Evolutionary conservation across 2,888 invertebrate genomes (phyloP), one percentile per base, ranked within the genome.

Genomic region (Caenorhabditis imperialis): DNA sequence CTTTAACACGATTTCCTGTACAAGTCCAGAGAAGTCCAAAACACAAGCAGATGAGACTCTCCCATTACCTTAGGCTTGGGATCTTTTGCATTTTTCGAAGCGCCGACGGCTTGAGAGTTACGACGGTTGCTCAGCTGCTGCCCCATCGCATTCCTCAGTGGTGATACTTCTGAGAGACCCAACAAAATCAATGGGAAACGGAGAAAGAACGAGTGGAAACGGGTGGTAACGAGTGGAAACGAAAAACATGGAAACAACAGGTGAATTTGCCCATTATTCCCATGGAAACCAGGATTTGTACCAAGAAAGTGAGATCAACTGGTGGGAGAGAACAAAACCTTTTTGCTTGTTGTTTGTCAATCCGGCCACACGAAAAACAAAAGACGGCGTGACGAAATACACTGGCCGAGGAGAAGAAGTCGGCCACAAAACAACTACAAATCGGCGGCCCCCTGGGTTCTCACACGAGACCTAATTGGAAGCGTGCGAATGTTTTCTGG

Each of bases 101-200:
- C 71, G 51, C 63, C 70, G 12, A 61, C 73, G 35, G 73, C 50
- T 63, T 72, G 69, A 40, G 75, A 67, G 54, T 72, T 71, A 54
- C 78, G 62, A 54, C 75, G 65, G 51, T 72, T 73, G 70, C 78
- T 78, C 69, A 78, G 57, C 71, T 75, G 75, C 57, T 78, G 78
- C 38, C 78, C 78, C 78, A 78, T 78, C 55, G 55, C 75, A 75
- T 75, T 67, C 65, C 72, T 53, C 42, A 33, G 62, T 63, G 61
- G 47, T 57, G 23, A 30, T 40, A 40, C 40, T 48, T 42, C 23
- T 33, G 23, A 45, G 38, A 44, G 42, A 71, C n/a, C n/a, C 33
- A 44, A 8, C 14, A 30, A 40, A 33, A 42, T 5, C n/a, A 42
- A n/a, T 18, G 18, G 27, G 20, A 18, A 16, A 12, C 20, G n/a